Percentiles rank a stretch among this genome's conserved stretches.
phyloP scores from a whole-genome alignment of 2,113 vertebrate genomes.

The Xiphophorus couchianus region DNA sequence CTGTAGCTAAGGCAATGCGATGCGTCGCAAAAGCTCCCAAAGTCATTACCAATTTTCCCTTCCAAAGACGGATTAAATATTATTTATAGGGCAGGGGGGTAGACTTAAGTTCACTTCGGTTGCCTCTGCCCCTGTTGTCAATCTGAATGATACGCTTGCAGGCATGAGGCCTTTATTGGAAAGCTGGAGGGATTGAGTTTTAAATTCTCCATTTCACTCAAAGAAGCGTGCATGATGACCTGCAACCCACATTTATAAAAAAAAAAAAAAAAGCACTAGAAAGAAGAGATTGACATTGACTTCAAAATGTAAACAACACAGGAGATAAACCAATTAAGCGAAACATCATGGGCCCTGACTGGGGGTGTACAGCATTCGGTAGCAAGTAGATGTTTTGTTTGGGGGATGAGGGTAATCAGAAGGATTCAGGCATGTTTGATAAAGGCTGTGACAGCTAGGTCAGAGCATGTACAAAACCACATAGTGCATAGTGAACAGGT shows the following conservation, averaged over 20 bases:
- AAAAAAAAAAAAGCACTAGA: constrained; percentile 1
- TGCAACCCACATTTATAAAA: constrained; percentile 23
- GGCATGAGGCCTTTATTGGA: constrained; percentile 59
- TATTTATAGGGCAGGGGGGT: constrained; percentile 73
- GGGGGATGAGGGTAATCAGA: no score
- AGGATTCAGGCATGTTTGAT: no score
- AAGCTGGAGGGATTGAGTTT: constrained; percentile 37
- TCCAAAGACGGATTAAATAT: constrained; percentile 73
- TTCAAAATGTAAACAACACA: constrained; percentile 34
- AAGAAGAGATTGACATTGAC: constrained; percentile 43
- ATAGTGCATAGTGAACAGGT: no score
- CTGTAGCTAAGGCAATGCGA: constrained; percentile 59
- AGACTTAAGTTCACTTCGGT: constrained; percentile 72
- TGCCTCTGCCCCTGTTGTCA: constrained; percentile 71
- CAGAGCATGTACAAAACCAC: no score
- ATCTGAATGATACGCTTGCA: constrained; percentile 66
- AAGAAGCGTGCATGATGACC: constrained; percentile 44
- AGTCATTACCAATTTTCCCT: constrained; percentile 65
- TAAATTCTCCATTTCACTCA: constrained; percentile 38
- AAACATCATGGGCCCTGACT: not conserved
- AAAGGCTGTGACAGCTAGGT: no score
- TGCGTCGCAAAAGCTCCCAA: constrained; percentile 62
- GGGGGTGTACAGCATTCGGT: not conserved
- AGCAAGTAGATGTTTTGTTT: not conserved
- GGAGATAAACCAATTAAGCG: not conserved